phyloP scores from a whole-genome alignment of 2,113 vertebrate genomes.

The Psophia crepitans region DNA sequence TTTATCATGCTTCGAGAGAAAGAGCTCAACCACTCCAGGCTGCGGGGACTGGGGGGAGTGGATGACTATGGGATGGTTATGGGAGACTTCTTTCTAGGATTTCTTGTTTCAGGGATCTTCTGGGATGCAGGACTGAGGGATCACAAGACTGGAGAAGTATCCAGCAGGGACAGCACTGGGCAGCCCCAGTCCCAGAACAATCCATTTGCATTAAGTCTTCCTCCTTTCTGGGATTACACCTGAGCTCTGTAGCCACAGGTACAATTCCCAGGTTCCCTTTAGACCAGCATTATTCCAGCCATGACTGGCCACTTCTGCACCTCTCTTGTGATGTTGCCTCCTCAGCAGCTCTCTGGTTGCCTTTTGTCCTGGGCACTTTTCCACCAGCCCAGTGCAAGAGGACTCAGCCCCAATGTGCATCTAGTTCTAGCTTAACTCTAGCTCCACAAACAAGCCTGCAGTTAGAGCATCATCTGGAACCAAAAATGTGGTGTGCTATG shows the following conservation, averaged over 20 bases:
- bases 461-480: neutral
- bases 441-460: neutral
- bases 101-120: neutral
- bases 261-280: neutral
- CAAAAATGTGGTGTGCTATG: neutral
- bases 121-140: neutral
- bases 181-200: neutral
- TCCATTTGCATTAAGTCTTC: neutral
- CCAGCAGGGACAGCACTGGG: neutral
- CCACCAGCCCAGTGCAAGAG: rapidly evolving
- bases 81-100: neutral
- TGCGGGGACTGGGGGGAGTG: neutral
- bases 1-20: neutral
- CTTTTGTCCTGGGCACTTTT: neutral
- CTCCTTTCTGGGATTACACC: neutral
- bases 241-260: neutral
- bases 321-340: neutral
- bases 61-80: neutral
- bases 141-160: neutral
- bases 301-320: neutral
- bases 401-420: neutral
- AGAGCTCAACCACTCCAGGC: neutral
- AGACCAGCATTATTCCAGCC: neutral
- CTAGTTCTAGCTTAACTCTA: neutral
- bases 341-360: neutral